A percentile compares a stretch with the other conserved stretches of the same genome.
These are phyloP conservation scores for Bombycilla garrulus DNA, from an alignment of 2,113 vertebrate genomes.

Conservation along the genomic window DNA sequence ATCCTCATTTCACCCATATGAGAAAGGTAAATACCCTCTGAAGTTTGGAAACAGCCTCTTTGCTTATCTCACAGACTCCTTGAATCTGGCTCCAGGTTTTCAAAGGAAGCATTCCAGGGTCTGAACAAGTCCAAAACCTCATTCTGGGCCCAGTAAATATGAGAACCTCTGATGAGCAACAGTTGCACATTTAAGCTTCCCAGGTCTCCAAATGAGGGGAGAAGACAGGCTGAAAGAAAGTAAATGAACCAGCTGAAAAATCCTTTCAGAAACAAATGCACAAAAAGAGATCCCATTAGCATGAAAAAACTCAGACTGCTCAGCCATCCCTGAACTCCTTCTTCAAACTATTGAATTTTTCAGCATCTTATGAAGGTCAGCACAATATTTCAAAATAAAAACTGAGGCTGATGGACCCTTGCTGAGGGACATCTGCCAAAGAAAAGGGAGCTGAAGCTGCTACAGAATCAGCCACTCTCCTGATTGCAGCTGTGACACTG, in stretches of 20 bases:
- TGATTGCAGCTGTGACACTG: constrained; percentile 55
- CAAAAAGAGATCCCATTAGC: background rate
- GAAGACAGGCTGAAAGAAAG: background rate
- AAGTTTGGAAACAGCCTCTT: constrained; percentile 15
- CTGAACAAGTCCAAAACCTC: background rate
- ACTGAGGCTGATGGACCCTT: background rate
- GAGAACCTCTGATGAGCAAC: background rate
- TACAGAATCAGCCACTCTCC: constrained; percentile 17
- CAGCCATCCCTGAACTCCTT: background rate
- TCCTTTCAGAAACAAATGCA: background rate
- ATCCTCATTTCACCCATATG: background rate
- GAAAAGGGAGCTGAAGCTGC: background rate
- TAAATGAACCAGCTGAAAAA: background rate
- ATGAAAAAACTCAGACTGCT: background rate
- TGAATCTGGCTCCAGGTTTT: constrained; percentile 2
- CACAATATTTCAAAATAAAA: constrained; percentile 30
- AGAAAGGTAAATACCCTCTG: constrained; percentile 31
- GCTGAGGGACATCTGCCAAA: constrained; percentile 45
- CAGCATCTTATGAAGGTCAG: constrained; percentile 42
- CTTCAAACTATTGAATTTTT: background rate
- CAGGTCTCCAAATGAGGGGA: background rate
- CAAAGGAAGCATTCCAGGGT: background rate
- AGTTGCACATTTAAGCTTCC: background rate
- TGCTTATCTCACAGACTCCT: constrained; percentile 26
- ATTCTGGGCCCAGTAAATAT: background rate